Evolutionary conservation across 2,113 vertebrate genomes (phyloP), one percentile per base, ranked within the genome.

Genomic region (Myrmecophaga tridactyla): DNA sequence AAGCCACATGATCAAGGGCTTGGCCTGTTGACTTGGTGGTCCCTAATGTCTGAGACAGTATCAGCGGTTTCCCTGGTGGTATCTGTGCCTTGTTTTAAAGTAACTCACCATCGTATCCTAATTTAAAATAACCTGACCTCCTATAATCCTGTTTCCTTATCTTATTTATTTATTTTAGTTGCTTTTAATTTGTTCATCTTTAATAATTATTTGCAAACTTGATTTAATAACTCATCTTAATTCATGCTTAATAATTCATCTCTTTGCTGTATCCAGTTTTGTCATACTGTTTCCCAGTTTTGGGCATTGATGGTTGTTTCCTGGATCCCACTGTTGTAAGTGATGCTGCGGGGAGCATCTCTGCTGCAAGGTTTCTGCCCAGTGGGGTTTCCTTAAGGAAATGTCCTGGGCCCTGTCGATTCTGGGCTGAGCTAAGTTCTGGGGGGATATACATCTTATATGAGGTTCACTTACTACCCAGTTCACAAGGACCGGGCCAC

Each of bases 151-250:
- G 0, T 62, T 21, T 77, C 7, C 18, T 56, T 56, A 56, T 20
- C 20, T 56, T 56, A 53, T 56, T 56, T 56, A 56, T 21, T 20
- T 56, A 21, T 21, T 56, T 56, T 56, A 56, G 20, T 56, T 56
- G 6, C 21, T 21, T 56, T 56, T 56, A 21, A 20, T 56, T 56
- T 56, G 36, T 7, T 39, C 18, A 3, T 65, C 63, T 48, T 78
- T 14, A 69, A 46, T 65, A 36, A 60, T 46, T 48, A 65, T 31
- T 48, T 23, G 21, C 20, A 31, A 25, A 7, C 65, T 7, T 8
- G 2, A 12, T 31, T 86, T 29, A 29, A 41, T 1, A 0, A 34
- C 4, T n/a, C n/a, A n/a, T n/a, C n/a, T n/a, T n/a, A n/a, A n/a
- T n/a, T n/a, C n/a, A n/a, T 39, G 41, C 27, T 4, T 82, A 0